A percentile compares a stretch with the other conserved stretches of the same genome.
These are phyloP conservation scores for Orthosia cruda DNA, from an alignment of 2,888 invertebrate species.

Conservation along the genomic window DNA sequence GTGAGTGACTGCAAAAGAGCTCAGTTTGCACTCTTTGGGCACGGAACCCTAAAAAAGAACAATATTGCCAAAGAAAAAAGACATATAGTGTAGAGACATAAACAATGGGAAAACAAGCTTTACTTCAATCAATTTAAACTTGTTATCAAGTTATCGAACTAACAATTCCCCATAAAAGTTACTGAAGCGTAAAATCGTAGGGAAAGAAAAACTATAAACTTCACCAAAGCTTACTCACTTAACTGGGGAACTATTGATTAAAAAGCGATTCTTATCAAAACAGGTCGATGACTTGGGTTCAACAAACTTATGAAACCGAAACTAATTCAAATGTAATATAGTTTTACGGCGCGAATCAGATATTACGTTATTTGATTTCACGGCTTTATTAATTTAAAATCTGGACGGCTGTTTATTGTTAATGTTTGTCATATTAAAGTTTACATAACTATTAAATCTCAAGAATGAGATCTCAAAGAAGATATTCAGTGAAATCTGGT, in stretches of 20 bases:
- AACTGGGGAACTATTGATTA: constrained; percentile 59
- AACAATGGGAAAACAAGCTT: neutral
- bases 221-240: constrained; percentile 4
- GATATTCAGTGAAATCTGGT: neutral
- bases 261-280: constrained; percentile 71
- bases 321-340: constrained; percentile 60
- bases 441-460: neutral
- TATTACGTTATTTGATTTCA: constrained; percentile 60
- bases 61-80: neutral
- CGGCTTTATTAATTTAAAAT: constrained; percentile 41
- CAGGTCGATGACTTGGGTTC: constrained; percentile 64
- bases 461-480: neutral
- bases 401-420: constrained; percentile 6
- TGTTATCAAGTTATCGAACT: constrained; percentile 16
- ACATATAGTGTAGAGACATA: too few species aligned
- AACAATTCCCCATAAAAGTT: constrained; percentile 4
- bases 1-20: too few species aligned
- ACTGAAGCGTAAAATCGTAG: constrained; percentile 18
- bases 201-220: constrained; percentile 20
- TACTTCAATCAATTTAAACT: constrained; percentile 10
- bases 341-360: constrained; percentile 35
- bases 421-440: constrained; percentile 7
- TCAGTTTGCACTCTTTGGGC: too few species aligned
- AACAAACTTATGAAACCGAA: constrained; percentile 65
- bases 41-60: too few species aligned